phyloP scores from a whole-genome alignment of 2,797 vertebrate species.

The Siniperca obscura region DNA sequence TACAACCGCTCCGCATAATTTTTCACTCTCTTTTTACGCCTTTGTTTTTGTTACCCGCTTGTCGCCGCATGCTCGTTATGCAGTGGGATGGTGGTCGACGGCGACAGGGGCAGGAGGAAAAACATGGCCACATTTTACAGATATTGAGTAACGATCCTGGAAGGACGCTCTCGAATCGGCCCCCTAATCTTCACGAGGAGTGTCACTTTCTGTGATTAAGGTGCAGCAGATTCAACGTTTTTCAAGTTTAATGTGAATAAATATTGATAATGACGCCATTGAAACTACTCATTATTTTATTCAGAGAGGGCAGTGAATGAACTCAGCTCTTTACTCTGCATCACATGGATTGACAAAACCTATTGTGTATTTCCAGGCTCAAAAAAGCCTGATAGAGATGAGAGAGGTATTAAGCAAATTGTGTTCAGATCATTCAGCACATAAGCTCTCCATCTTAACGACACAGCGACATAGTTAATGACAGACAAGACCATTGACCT shows the following conservation, averaged over 20 bases:
- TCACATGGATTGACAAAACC: slow-evolving; percentile 10
- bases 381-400: slow-evolving; percentile 6
- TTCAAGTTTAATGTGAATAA: slow-evolving; percentile 60
- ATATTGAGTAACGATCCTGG: slow-evolving; percentile 55
- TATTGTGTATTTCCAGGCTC: slow-evolving; percentile 31
- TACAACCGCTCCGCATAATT: slow-evolving; percentile 76
- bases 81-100: slow-evolving; percentile 26
- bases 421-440: slow-evolving; percentile 45
- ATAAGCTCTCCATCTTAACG: slow-evolving; percentile 38
- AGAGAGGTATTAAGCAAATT: slow-evolving; percentile 54
- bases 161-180: slow-evolving; percentile 7
- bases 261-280: slow-evolving; percentile 43
- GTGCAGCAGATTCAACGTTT: slow-evolving; percentile 48
- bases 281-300: slow-evolving; percentile 52
- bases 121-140: slow-evolving; percentile 51
- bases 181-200: slow-evolving; percentile 11
- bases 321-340: slow-evolving; percentile 40
- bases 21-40: slow-evolving; percentile 80
- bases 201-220: slow-evolving; percentile 60
- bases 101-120: slow-evolving; percentile 29
- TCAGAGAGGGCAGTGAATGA: slow-evolving; percentile 35
- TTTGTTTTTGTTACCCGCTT: slow-evolving; percentile 75
- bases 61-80: slow-evolving; percentile 61
- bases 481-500: slow-evolving; percentile 71
- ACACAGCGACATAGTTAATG: slow-evolving; percentile 55